Evolutionary conservation across 2,888 invertebrate genomes (phyloP).

Genomic region (Cerastoderma edule): DNA sequence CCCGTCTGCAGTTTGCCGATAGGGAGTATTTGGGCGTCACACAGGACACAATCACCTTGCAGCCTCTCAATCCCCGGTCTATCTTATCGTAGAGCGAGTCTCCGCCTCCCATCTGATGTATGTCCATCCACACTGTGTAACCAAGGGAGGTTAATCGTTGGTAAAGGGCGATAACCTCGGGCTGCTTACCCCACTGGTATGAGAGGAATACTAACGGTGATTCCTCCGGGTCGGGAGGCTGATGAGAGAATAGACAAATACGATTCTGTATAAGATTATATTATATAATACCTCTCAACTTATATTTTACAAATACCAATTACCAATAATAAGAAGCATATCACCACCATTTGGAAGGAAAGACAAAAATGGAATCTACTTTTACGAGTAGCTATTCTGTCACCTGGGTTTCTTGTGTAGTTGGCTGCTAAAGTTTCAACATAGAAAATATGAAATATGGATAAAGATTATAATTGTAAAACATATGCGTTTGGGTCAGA

Average conservation of each 20-base stretch:
- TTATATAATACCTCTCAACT: slow-evolving; percentile 11
- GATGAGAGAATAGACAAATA: too few species aligned
- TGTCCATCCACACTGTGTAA: slow-evolving; percentile 81
- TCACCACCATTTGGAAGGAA: too few species aligned
- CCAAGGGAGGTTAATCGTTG: slow-evolving; percentile 72
- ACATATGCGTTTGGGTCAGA: too few species aligned
- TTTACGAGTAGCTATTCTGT: too few species aligned
- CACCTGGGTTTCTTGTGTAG: too few species aligned
- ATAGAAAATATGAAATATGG: too few species aligned
- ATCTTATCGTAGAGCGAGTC: slow-evolving; percentile 83
- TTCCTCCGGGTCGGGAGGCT: slow-evolving; percentile 20
- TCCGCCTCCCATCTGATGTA: slow-evolving; percentile 82
- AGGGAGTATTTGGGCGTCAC: slow-evolving; percentile 80
- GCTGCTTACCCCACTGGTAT: slow-evolving; percentile 82
- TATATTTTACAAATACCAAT: background rate
- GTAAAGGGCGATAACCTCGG: slow-evolving; percentile 76
- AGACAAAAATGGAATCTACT: too few species aligned
- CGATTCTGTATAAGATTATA: too few species aligned
- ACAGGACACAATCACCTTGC: slow-evolving; percentile 78
- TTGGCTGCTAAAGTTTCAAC: too few species aligned
- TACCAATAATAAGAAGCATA: too few species aligned
- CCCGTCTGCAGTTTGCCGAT: slow-evolving; percentile 81
- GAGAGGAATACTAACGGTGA: slow-evolving; percentile 79
- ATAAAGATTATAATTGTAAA: too few species aligned
- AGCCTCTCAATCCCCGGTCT: slow-evolving; percentile 77